Evolutionary conservation across 2,113 vertebrate species (phyloP).

Genomic region (Paraplagusia blochii): DNA sequence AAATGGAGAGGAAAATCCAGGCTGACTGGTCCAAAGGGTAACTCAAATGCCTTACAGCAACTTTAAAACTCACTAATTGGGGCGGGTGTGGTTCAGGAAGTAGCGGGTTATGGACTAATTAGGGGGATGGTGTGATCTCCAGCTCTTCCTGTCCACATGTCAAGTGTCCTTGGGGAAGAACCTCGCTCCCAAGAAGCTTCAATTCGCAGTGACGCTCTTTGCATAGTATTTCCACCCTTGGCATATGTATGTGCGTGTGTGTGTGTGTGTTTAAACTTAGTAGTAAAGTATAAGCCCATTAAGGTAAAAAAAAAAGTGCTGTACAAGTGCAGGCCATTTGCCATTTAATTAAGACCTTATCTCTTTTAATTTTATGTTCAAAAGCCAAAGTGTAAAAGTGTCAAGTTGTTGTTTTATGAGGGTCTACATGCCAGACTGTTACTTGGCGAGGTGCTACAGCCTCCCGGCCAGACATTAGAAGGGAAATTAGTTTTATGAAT

Average conservation of each 20-base stretch:
- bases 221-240: not conserved
- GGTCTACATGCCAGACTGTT: conserved; percentile 1
- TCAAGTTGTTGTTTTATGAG: conserved; percentile 2
- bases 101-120: not conserved
- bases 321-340: not conserved
- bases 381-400: conserved; percentile 1
- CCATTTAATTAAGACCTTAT: not conserved
- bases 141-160: conserved; percentile 10
- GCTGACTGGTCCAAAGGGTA: not conserved
- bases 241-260: not conserved
- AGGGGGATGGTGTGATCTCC: conserved; percentile 3
- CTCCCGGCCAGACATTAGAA: not conserved
- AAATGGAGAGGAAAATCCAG: not conserved
- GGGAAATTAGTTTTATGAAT: not conserved
- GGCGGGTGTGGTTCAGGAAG: not conserved
- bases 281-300: not conserved
- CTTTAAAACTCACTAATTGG: not conserved
- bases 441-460: not conserved
- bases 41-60: not conserved
- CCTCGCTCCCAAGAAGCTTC: not conserved
- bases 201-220: not conserved
- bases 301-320: not conserved
- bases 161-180: not conserved
- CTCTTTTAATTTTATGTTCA: not conserved
- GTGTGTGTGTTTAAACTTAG: not conserved